Evolutionary conservation across 2,113 vertebrate genomes (phyloP), one percentile per base, ranked within the genome.

Genomic region (Pseudolaguvia tuberculata): DNA sequence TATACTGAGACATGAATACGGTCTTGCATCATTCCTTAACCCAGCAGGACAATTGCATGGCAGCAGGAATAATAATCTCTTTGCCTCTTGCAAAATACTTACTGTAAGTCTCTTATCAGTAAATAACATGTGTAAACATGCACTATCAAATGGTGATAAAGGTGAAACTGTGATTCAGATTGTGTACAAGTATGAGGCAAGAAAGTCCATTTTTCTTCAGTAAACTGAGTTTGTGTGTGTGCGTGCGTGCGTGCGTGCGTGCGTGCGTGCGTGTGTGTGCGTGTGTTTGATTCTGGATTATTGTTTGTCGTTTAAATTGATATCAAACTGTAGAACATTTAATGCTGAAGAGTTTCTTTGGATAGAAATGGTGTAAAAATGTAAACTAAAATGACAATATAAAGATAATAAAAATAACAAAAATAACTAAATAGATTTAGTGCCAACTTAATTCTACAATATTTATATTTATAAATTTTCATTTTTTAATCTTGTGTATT

Each of bases 61-160:
- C 55, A 51, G 48, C 51, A 55, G 10, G 23, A 65, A 42, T 65
- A 66, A 58, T 67, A 35, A 56, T 29, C 25, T 65, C 59, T 66
- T n/a, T 57, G 13, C 42, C 25, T 72, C 45, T 20, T 29, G 70
- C 39, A 67, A 18, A 3, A 58, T 39, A n/a, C 47, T 57, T 20
- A 35, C 3, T 35, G 31, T 74, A 79, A 77, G 70, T 74, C 61
- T 75, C 61, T 69, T 58, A 63, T 69, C 55, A 25, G 55, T 39
- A 31, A 75, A 71, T 27, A 21, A 79, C 27, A 21, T 58, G 27
- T 20, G 55, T 39, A 53, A 50, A 63, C 52, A 69, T 57, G 23
- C 35, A 23, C 39, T 17, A 47, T 20, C 45, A 50, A 17, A 73
- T n/a, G 17, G 25, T 50, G 48, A n/a, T 9, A 50, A 50, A 20